These are phyloP conservation scores for Luidia sarsii DNA, from an alignment of 53 echinoderm and acorn worm genomes.

Conservation along the genomic window DNA sequence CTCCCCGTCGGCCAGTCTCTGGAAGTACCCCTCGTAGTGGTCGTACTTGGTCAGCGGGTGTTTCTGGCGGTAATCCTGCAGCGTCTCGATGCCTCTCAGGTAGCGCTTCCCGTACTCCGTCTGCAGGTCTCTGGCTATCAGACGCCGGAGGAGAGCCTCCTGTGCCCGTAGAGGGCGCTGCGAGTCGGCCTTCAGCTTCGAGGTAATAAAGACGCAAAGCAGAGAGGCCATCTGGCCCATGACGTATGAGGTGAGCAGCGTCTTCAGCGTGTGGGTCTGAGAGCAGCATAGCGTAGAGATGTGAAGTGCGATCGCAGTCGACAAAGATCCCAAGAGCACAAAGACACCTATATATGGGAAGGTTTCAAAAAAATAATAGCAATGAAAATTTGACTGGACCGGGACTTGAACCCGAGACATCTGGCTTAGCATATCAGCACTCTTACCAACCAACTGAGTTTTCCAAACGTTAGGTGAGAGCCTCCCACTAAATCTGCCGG, in stretches of 20 bases:
- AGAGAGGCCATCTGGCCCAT: background rate
- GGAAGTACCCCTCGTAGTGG: slow-evolving; percentile 37
- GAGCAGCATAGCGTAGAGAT: slow-evolving; percentile 36
- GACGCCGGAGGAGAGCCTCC: slow-evolving; percentile 16
- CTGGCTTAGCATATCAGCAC: no score
- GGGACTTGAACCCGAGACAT: no score
- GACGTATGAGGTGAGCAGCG: slow-evolving; percentile 10
- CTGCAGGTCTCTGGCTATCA: slow-evolving; percentile 29
- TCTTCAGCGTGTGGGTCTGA: slow-evolving; percentile 24
- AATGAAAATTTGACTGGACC: no score
- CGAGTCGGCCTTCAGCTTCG: background rate
- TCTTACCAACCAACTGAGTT: no score
- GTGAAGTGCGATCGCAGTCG: slow-evolving; percentile 29
- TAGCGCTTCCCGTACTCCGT: slow-evolving; percentile 39
- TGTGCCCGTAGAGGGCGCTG: slow-evolving; percentile 10
- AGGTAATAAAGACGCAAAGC: background rate
- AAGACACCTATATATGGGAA: slow-evolving; percentile 17
- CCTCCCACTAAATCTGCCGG: no score
- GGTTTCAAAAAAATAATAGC: no score
- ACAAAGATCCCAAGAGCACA: background rate
- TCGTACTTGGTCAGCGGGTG: slow-evolving; percentile 62
- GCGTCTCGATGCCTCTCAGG: background rate
- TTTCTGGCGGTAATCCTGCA: slow-evolving; percentile 36
- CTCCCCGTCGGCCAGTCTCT: slow-evolving; percentile 55
- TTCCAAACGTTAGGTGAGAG: no score